Base-by-base conservation (phyloP, 1,140 invertebrate species). In the Zaprionus tsacasi region DNA sequence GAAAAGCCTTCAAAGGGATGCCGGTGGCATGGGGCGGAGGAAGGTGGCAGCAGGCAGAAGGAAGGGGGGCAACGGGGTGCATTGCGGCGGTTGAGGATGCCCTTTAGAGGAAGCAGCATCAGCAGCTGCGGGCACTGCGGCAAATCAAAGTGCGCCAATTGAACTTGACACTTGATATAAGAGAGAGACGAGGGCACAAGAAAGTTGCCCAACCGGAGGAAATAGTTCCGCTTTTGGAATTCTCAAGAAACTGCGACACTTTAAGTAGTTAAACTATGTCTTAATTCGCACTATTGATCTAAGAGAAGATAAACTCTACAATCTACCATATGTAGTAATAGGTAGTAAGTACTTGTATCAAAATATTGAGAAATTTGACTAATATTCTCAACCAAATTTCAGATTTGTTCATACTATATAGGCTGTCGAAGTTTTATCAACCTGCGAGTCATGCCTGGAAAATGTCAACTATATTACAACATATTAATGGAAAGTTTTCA, bases 81-180 rank as follows among this genome's bases (percentile, higher is more conserved):
- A 1, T 5, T 13, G 25, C 35, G 25, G 27, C 50, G 27, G 36
- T 15, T 17, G 30, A 43, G 48, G 33, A 45, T 59, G 43, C 73
- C 73, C 76, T 70, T 70, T 52, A 60, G 40, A 5, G 10, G 33
- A 33, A 38, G 4, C 13, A 38, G 4, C 13, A n/a, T 45, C 55
- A 35, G 59, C 38, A 60, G 56, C 50, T 71, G 82, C 67, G 60
- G 76, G 59, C 70, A 38, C 21, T 70, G 72, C 72, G 76, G 76
- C 71, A 64, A 71, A 57, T 79, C 73, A 71, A 71, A 71, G 73
- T 64, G 73, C 13, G 40, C 12, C 76, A 82, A 56, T 69, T 79
- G 67, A 71, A 73, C 75, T 76, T 76, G 68, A 65, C 73, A 76
- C 73, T 71, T 48, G 73, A 76, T 64, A 15, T n/a, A 6, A 45